Base-by-base conservation (phyloP, 2,797 vertebrate genomes). In the Capromys pilorides region DNA sequence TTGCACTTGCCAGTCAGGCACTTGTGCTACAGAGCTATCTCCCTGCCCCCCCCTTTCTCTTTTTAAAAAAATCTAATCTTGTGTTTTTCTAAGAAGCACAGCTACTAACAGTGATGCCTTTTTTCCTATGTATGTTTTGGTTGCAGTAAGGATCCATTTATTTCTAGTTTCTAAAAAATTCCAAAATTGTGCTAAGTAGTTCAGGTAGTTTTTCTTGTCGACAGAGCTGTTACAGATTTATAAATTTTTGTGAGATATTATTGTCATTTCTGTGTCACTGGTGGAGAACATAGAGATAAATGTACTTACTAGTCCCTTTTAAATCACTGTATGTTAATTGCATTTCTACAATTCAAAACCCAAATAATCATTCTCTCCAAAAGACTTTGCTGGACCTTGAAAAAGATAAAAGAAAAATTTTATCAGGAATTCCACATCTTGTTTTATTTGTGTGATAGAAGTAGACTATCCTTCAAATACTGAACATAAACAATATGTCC, bases 281-380 rank as follows among this genome's bases (percentile, higher is more conserved):
- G 22, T 45, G 49, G n/a, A 83, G 3, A 19, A 3, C 54, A 0
- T 5, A 61, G 33, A 21, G 31, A 49, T 64, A n/a, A 10, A 41
- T 82, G 4, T 66, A 8, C 49, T 62, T 41, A 78, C 36, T 5
- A 12, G 16, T 4, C 19, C 49, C 67, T 93, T 69, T 86, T 45
- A 75, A 82, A 31, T 69, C n/a, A 91, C 71, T 16, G 5, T 5
- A 36, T 39, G n/a, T 59, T 18, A 64, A 12, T 67, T 45, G 51
- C 75, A 66, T 91, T 87, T 41, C 13, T 80, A 51, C 24, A 89
- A 1, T 54, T 11, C 45, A 45, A 75, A 7, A 91, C 71, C 66
- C n/a, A 85, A 71, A 54, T 77, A 77, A 5, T 61, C 21, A 94
- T 71, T 93, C 19, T 85, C 39, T 91, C 33, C 31, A 90, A 87